phyloP scores from a whole-genome alignment of 2,888 invertebrate species.

The Hermodice carunculata region DNA sequence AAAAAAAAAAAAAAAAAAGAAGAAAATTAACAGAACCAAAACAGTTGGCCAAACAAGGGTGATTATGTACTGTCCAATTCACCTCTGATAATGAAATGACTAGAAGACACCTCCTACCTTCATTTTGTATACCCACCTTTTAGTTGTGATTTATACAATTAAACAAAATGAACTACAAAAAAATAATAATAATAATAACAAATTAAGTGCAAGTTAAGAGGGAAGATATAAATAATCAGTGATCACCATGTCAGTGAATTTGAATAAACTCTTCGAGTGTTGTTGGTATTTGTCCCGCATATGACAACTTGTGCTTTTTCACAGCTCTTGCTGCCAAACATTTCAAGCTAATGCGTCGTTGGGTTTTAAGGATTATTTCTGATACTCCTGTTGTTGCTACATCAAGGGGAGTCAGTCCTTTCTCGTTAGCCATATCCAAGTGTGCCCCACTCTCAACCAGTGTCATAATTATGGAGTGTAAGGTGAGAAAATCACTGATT shows the following conservation, averaged over 20 bases:
- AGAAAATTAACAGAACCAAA: too few relatives aligned
- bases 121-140: too few relatives aligned
- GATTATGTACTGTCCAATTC: too few relatives aligned
- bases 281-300: constrained; percentile 50
- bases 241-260: constrained; percentile 59
- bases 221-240: too few relatives aligned
- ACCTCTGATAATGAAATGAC: too few relatives aligned
- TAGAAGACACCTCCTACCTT: too few relatives aligned
- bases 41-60: too few relatives aligned
- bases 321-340: constrained; percentile 70
- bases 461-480: constrained; percentile 77
- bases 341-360: constrained; percentile 67
- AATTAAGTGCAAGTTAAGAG: too few relatives aligned
- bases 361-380: constrained; percentile 80
- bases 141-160: too few relatives aligned
- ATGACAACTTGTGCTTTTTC: constrained; percentile 76
- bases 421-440: constrained; percentile 76
- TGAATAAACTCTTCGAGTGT: constrained; percentile 60
- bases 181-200: too few relatives aligned
- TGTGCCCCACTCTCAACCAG: constrained; percentile 86
- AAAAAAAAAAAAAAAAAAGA: too few relatives aligned
- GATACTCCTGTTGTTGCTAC: constrained; percentile 77
- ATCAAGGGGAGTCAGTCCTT: constrained; percentile 59
- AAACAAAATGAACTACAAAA: too few relatives aligned
- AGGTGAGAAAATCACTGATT: constrained; percentile 68